Base-by-base conservation (phyloP, 2,888 invertebrate species). In the Acrobasis repandana region DNA sequence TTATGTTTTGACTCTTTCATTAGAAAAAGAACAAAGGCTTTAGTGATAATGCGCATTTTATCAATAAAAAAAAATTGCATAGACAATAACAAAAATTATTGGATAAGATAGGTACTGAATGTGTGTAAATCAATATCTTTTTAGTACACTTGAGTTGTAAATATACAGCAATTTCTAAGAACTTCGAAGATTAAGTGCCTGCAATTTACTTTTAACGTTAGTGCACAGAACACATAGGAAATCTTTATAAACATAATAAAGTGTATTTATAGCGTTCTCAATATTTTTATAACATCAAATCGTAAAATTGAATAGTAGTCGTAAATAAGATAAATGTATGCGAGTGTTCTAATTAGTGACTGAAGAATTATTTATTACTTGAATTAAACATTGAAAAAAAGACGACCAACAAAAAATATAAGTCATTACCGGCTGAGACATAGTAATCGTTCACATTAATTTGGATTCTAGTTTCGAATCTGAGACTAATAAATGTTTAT, bases 401-500 rank as follows among this genome's bases (percentile, higher is more conserved):
- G 52, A 57, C 28, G 43, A 54, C 56, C 48, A 18, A 51, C 11
- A 58, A 56, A 60, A 51, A 51, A 62, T 56, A 43, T 52, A 61
- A 56, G 20, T 60, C 58, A 62, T 56, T 33, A 60, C 61, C 20
- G 46, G 33, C 63, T 65, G 66, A 68, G 63, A 72, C 75, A 76
- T 77, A 71, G 75, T 78, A 80, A 83, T 82, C 73, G 74, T 67
- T 70, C 73, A 78, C 71, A 79, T 80, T 81, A 82, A 75, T 67
- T 70, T 65, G 60, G 64, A 76, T 72, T 78, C 76, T 78, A 77
- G 76, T 80, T 77, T 74, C 68, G 68, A 67, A 68, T 70, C 70
- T 66, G 57, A 67, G 68, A 67, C 71, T 76, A 79, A 82, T 77
- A 75, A 79, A 79, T 72, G 68, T 80, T 85, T 82, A 85, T 84